Conservation (phyloP, 1,140 invertebrate species). For the Dufourea novaeangliae region DNA sequence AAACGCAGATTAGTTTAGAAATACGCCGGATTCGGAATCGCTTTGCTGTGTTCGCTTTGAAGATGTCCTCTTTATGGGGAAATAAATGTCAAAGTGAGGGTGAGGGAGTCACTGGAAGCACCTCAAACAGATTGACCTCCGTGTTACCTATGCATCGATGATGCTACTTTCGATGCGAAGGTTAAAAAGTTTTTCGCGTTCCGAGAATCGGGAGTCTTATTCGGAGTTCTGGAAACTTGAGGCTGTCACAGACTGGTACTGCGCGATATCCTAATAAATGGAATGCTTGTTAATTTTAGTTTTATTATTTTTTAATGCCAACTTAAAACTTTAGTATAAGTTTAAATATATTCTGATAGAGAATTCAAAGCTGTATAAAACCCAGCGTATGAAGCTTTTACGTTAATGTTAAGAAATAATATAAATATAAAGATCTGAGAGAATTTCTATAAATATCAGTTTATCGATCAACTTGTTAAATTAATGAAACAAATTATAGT, state of each 20-base stretch:
- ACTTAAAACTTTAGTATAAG: no score
- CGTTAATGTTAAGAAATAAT: no score
- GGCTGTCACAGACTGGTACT: no score
- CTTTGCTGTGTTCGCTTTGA: neutral
- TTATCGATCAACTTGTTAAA: no score
- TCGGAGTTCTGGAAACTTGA: neutral
- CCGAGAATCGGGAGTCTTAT: neutral
- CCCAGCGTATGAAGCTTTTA: no score
- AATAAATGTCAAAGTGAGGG: neutral
- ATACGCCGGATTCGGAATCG: neutral
- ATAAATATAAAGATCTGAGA: no score
- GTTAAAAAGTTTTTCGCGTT: neutral
- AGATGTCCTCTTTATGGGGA: neutral
- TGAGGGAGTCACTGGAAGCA: neutral
- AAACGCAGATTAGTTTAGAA: neutral
- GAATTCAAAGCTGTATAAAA: no score
- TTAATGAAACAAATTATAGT: no score
- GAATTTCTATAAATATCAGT: no score
- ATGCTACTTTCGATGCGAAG: neutral
- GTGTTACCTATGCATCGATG: neutral
- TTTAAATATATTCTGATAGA: no score
- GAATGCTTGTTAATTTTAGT: no score
- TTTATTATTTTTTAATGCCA: no score
- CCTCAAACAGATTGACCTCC: neutral
- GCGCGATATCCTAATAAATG: neutral